Evolutionary conservation across 2,113 vertebrate genomes (phyloP), one percentile per base, ranked within the genome.

Genomic region (Hipposideros armiger): DNA sequence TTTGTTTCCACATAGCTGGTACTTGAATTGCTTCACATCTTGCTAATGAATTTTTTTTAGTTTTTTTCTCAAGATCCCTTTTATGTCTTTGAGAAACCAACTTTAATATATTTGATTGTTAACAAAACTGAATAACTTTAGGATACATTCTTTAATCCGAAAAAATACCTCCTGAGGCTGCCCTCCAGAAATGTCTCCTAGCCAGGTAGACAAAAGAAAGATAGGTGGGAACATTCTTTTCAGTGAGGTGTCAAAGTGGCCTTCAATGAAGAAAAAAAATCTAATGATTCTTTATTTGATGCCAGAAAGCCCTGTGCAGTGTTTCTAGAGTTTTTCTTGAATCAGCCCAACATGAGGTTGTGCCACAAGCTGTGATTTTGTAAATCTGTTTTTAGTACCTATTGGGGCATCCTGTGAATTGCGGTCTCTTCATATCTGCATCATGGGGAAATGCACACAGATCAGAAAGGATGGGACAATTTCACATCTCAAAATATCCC

Each of bases 381-480:
- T 98, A 98, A 98, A 98, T 98, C 97, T 98, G 98, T 98, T 97
- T 98, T 98, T 98, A 98, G 97, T 97, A 96, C 97, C 96, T 98
- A 97, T 97, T 87, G 97, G 97, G 98, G 97, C 98, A 98, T 97
- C 98, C 98, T 97, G 98, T 97, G 98, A 98, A 98, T 98, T 98
- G 98, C 95, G 97, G 96, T 96, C 98, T 97, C 97, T 97, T 97
- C 98, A 90, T 97, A 97, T 96, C 83, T 97, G 95, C 77, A 90
- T 96, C 47, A 22, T 56, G 45, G 80, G 42, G 72, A 95, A 94
- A 76, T 64, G 58, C 50, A 88, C 64, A 86, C 40, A 93, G 69
- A 95, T 1, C 20, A 95, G 94, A 97, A 98, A 97, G 93, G 97
- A 98, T 97, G 42, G 95, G 95, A 97, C 2, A 0, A 92, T 98